Percentiles rank a stretch among this genome's conserved stretches.
phyloP scores from a whole-genome alignment of 1,140 invertebrate genomes.

The Drosophila takahashii region DNA sequence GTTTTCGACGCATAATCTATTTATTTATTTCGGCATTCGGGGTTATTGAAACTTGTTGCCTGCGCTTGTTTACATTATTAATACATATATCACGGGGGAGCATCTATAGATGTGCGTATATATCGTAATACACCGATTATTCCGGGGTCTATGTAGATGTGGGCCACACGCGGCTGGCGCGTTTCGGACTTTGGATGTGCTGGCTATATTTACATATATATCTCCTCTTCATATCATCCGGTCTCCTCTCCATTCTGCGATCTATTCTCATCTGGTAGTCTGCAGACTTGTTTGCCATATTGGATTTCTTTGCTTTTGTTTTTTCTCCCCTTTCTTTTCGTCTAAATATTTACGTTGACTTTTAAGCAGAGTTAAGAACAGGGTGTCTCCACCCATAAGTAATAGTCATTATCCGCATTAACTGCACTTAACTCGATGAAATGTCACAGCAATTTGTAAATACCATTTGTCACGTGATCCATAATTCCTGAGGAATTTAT shows the following conservation, averaged over 20 bases:
- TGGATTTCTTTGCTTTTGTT: slow-evolving; percentile 37
- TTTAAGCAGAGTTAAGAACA: slow-evolving; percentile 16
- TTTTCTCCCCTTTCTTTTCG: slow-evolving; percentile 18
- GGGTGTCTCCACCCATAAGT: slow-evolving; percentile 7
- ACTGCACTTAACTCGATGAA: slow-evolving; percentile 2
- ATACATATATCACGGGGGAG: slow-evolving; percentile 46
- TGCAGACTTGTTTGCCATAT: slow-evolving; percentile 58
- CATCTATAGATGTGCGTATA: slow-evolving; percentile 14
- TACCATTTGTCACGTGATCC: slow-evolving; percentile 27
- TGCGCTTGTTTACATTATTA: slow-evolving; percentile 63
- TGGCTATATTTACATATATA: not conserved
- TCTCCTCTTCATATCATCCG: slow-evolving; percentile 1
- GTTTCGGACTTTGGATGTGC: slow-evolving; percentile 57
- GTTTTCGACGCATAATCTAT: slow-evolving; percentile 36
- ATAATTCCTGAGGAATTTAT: slow-evolving; percentile 37
- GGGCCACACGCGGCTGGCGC: slow-evolving; percentile 29
- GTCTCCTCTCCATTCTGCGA: slow-evolving; percentile 31
- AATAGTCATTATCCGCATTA: not conserved
- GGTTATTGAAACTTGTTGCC: slow-evolving; percentile 79
- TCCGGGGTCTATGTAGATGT: slow-evolving; percentile 20
- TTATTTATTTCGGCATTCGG: slow-evolving; percentile 47
- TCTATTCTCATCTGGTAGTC: slow-evolving; percentile 44
- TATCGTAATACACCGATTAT: slow-evolving; percentile 1
- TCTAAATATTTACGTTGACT: slow-evolving; percentile 46
- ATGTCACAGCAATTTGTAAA: slow-evolving; percentile 30